Percentiles rank a stretch among this genome's conserved stretches.
These are phyloP conservation scores for Philaethria dido DNA, from an alignment of 2,888 invertebrate genomes.

Conservation along the genomic window DNA sequence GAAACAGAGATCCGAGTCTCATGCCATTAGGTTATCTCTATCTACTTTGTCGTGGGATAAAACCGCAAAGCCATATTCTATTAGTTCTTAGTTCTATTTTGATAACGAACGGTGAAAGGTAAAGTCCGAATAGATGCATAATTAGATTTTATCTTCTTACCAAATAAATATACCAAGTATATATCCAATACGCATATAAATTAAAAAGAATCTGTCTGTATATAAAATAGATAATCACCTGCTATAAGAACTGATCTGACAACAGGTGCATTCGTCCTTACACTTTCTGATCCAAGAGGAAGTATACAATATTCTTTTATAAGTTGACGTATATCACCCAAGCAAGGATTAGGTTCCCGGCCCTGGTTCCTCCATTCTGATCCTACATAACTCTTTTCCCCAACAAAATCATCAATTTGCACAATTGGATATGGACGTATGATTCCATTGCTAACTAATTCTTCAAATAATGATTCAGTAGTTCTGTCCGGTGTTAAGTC, in stretches of 20 bases:
- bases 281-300: conserved; percentile 90
- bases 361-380: conserved; percentile 78
- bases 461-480: conserved; percentile 95
- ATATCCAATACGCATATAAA: too few relatives aligned
- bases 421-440: conserved; percentile 90
- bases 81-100: too few relatives aligned
- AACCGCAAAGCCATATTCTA: too few relatives aligned
- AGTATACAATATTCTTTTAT: conserved; percentile 95
- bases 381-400: conserved; percentile 89
- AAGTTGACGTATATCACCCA: conserved; percentile 93
- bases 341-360: conserved; percentile 77
- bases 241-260: conserved; percentile 92
- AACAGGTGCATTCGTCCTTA: conserved; percentile 88
- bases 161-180: too few relatives aligned
- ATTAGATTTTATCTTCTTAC: too few relatives aligned
- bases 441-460: conserved; percentile 95
- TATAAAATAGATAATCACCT: conserved; percentile 65
- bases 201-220: too few relatives aligned
- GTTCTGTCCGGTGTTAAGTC: conserved; percentile 96
- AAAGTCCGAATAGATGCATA: too few relatives aligned
- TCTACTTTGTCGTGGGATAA: too few relatives aligned
- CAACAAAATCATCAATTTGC: conserved; percentile 88
- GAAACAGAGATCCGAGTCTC: too few relatives aligned
- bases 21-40: too few relatives aligned
- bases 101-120: too few relatives aligned